Conservation (phyloP, 2,113 vertebrate species). For the Malurus alboscapulatus region DNA sequence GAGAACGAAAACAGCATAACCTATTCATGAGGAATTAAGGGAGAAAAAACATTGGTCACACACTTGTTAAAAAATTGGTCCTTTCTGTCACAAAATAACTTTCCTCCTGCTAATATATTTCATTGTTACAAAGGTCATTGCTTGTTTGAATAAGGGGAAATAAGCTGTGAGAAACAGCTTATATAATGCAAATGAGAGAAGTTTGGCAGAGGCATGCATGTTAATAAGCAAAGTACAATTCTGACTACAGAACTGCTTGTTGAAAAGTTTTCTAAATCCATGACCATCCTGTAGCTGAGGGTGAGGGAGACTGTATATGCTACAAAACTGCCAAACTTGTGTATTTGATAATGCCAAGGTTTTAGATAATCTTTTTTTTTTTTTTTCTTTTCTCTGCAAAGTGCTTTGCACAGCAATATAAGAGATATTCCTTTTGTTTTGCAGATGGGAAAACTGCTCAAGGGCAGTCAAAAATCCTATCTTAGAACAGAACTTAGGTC, state of each 20-base stretch:
- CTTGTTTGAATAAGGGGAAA: constrained; percentile 17
- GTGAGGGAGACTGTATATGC: not conserved
- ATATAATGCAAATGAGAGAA: constrained; percentile 12
- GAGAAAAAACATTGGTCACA: not conserved
- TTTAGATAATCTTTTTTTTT: not conserved
- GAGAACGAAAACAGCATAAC: not conserved
- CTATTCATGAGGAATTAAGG: not conserved
- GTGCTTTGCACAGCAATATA: not conserved
- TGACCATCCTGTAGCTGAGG: not conserved
- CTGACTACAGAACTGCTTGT: not conserved
- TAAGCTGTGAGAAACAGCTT: constrained; percentile 21
- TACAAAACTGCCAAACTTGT: not conserved
- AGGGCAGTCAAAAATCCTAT: not conserved
- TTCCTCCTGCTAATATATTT: not conserved
- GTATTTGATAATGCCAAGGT: not conserved
- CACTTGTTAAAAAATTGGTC: not conserved
- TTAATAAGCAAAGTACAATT: not conserved
- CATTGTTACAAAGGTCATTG: constrained; percentile 19
- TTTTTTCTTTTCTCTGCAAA: not conserved
- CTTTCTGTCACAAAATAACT: constrained; percentile 19
- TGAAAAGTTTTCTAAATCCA: not conserved
- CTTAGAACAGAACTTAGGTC: not conserved
- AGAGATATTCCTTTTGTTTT: not conserved
- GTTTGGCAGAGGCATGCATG: not conserved
- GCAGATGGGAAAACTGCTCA: not conserved